Evolutionary conservation across 2,797 vertebrate species (phyloP), one percentile per base, ranked within the genome.

Genomic region (Gymnoscopelus microlampas): DNA sequence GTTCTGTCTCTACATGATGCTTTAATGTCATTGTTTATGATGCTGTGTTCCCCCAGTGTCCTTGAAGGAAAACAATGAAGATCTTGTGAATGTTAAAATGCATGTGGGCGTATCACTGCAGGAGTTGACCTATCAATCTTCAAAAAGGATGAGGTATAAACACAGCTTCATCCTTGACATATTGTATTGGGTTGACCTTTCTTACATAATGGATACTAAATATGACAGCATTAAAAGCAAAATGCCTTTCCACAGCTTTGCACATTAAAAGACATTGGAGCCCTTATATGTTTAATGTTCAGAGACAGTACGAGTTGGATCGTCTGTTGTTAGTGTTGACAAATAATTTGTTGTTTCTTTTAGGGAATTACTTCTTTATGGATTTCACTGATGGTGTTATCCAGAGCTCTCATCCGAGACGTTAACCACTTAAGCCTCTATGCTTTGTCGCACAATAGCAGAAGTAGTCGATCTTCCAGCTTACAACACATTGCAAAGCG

Each of bases 61-160:
- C 88, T 91, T 91, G 86, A 81, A 81, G 74, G 58, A 87, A 79
- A 86, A 89, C 86, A 85, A 83, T 86, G 82, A 85, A 86, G 85
- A 88, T 83, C 80, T 83, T 51, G 68, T 80, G 84, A 80, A 88
- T 87, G 85, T 81, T 89, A 83, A 88, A 71, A 83, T 70, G 64
- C 82, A 70, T 78, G 75, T 81, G 80, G 86, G 77, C 82, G 59
- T 85, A 81, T 81, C 86, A 80, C 78, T 86, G 85, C 78, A 57
- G 79, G 60, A 15, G 70, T 11, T 11, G 62, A 80, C 79, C 86
- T 70, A 90, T 90, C 88, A 88, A 88, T 92, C 89, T 87, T 67
- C 24, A 54, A 77, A 88, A 90, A 86, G 87, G 90, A 91, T 90
- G 86, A 88, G 71, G 81, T 78, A 81, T 83, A 85, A 64, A 84